A percentile compares a stretch with the other conserved stretches of the same genome.
Conservation (phyloP, 2,797 vertebrate genomes). For the Emys orbicularis region DNA sequence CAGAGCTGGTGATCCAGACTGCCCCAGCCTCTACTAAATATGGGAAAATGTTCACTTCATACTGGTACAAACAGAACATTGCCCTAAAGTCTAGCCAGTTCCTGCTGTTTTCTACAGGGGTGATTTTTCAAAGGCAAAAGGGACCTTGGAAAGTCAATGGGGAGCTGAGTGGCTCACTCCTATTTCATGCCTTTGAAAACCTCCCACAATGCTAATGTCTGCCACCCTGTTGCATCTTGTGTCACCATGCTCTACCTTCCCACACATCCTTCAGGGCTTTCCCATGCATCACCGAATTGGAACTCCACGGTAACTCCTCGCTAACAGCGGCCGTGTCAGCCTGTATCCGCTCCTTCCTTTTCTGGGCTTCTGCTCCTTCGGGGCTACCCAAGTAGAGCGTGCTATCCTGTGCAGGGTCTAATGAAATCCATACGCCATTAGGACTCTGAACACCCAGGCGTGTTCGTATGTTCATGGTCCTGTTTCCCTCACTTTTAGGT, state of each 20-base stretch:
- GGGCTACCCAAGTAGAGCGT: neutral
- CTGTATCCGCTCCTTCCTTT: neutral
- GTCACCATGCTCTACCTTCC: slow-evolving; percentile 20
- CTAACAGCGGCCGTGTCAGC: neutral
- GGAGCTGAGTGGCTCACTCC: neutral
- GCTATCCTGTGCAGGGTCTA: fast-evolving
- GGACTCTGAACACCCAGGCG: neutral
- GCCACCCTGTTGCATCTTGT: fast-evolving
- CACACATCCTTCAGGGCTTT: neutral
- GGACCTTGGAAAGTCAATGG: neutral
- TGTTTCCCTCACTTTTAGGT: neutral
- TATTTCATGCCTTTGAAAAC: neutral
- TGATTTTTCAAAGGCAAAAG: neutral
- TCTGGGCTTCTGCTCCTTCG: neutral
- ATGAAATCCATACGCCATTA: fast-evolving
- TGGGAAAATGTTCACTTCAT: neutral
- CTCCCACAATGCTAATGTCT: neutral
- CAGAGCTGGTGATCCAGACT: neutral
- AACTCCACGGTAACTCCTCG: neutral
- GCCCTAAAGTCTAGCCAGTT: fast-evolving
- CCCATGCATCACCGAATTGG: fast-evolving
- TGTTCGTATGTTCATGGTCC: neutral
- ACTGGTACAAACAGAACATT: neutral
- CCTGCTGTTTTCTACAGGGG: neutral
- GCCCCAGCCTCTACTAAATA: neutral